phyloP scores from a whole-genome alignment of 2,797 vertebrate genomes.

The Chrosomus eos region DNA sequence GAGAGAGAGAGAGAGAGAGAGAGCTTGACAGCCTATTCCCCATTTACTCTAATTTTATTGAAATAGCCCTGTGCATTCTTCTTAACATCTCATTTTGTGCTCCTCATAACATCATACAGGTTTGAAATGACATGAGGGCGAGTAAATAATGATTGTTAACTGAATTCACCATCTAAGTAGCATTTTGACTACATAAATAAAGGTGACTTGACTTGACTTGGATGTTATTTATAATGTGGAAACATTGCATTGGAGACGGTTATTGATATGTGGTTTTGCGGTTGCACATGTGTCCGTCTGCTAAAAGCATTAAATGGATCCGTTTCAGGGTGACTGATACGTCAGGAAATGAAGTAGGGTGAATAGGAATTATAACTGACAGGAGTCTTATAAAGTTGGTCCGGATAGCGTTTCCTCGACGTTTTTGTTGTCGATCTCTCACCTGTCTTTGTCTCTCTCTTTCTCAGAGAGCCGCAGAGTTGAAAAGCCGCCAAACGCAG shows the following conservation, averaged over 20 bases:
- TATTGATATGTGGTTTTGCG: slow-evolving; percentile 25
- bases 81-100: neutral
- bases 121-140: neutral
- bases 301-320: slow-evolving; percentile 49
- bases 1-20: neutral
- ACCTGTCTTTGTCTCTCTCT: slow-evolving; percentile 24
- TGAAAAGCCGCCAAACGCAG: slow-evolving; percentile 9
- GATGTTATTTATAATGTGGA: neutral
- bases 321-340: slow-evolving; percentile 41
- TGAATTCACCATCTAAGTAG: neutral
- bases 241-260: neutral
- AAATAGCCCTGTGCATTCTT: neutral
- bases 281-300: slow-evolving; percentile 41
- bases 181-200: neutral
- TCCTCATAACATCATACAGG: neutral
- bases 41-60: neutral
- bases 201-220: no score
- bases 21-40: neutral
- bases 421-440: slow-evolving; percentile 13
- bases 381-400: slow-evolving; percentile 51
- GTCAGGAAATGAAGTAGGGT: slow-evolving; percentile 27
- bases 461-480: neutral
- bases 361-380: slow-evolving; percentile 42
- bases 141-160: neutral
- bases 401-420: neutral